phyloP scores from a whole-genome alignment of 2,113 vertebrate genomes.

The Chiloscyllium plagiosum region DNA sequence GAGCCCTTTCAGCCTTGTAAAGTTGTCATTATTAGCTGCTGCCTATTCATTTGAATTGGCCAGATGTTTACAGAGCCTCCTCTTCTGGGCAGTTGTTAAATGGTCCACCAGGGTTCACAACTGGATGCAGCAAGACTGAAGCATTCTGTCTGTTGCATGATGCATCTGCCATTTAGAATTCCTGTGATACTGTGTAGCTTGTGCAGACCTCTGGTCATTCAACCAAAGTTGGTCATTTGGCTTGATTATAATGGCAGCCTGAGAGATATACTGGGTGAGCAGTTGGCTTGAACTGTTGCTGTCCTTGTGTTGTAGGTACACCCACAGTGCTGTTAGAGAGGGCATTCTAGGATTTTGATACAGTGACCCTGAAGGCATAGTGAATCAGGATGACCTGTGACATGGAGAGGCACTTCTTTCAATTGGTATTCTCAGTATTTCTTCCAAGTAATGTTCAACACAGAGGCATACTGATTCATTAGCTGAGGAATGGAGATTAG shows the following conservation, averaged over 20 bases:
- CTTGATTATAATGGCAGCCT: background rate
- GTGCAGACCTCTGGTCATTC: background rate
- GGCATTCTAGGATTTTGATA: background rate
- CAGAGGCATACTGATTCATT: background rate
- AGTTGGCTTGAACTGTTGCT: background rate
- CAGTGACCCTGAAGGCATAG: background rate
- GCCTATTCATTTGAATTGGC: background rate
- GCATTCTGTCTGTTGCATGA: background rate
- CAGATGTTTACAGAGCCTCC: background rate
- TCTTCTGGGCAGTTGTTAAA: background rate
- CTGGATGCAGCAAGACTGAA: background rate
- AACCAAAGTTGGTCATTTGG: background rate
- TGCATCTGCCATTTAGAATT: background rate
- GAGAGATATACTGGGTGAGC: background rate
- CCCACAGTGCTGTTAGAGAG: background rate
- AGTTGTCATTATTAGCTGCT: background rate
- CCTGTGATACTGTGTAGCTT: background rate
- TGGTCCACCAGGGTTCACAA: background rate
- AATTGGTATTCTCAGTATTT: background rate
- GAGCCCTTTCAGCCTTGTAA: too few species aligned
- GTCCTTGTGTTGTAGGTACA: background rate
- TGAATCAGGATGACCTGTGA: background rate
- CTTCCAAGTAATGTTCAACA: background rate
- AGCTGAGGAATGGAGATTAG: background rate
- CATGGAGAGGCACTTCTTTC: background rate